Evolutionary conservation across 2,888 invertebrate species (phyloP), one percentile per base, ranked within the genome.

Genomic region (Chalcosyrphus nemorum): DNA sequence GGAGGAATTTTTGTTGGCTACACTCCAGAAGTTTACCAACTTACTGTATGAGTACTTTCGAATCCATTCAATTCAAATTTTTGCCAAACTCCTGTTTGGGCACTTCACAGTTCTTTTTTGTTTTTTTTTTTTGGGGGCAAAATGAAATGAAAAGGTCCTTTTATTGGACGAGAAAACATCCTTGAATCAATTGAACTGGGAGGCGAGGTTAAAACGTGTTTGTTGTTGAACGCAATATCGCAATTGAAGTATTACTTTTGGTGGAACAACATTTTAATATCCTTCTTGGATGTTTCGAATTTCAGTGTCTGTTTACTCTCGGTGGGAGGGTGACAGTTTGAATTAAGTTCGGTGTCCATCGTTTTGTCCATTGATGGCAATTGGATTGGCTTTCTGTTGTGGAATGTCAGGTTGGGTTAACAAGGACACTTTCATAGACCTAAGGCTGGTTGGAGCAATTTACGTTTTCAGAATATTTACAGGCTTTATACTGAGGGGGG

Each of bases 1-100:
- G 11, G 7, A 15, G 29, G 35, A 7, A 21, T 50, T 71, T 71
- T 27, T 57, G 41, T 70, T 84, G 80, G 84, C 80, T 52, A 56
- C 63, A 70, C 80, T 78, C 74, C 82, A 78, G 72, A 41, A 82
- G 65, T 72, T 65, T 7, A 21, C 19, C 17, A 47, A 59, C 63
- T 59, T 59, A 27, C 59, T 65, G 17, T 41, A 17, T 43, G 32
- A 9, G 9, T 61, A 45, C 65, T 71, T 71, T 77, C 72, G 59
- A 74, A 72, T 66, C 72, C 80, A 80, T 84, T 84, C 84, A 84
- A 84, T 84, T 84, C 74, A 74, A 84, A 84, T 84, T 84, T 74
- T 84, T 74, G 57, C 72, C 68, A 61, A 68, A 80, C 59, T 80
- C 63, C 78, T 59, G 54, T 47, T 66, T 59, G 63, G 82, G 78